A percentile compares a stretch with the other conserved stretches of the same genome.
Conservation (phyloP, 2,113 vertebrate species). For the Syngnathus typhle region DNA sequence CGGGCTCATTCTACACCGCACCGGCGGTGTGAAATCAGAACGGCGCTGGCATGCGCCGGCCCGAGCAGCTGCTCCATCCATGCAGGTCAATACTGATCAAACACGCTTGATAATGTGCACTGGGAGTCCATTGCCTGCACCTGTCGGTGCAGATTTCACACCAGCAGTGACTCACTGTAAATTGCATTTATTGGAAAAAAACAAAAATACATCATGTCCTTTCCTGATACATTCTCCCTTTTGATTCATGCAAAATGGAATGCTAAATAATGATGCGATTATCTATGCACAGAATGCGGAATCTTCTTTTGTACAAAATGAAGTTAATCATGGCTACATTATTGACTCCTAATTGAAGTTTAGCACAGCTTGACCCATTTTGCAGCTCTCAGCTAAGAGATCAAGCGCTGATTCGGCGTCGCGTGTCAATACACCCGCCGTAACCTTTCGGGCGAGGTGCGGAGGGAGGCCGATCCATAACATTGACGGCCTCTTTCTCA, state of each 20-base stretch:
- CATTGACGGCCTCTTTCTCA: slow-evolving; percentile 48
- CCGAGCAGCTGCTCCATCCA: slow-evolving; percentile 35
- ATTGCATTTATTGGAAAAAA: slow-evolving; percentile 41
- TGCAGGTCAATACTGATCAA: slow-evolving; percentile 47
- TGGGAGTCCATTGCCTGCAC: slow-evolving; percentile 8
- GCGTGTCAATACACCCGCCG: slow-evolving; percentile 47
- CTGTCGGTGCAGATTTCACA: slow-evolving; percentile 25
- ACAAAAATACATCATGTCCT: slow-evolving; percentile 7
- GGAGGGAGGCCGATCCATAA: slow-evolving; percentile 46
- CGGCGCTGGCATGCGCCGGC: slow-evolving; percentile 31
- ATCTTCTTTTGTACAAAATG: background rate
- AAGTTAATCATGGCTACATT: slow-evolving; percentile 22
- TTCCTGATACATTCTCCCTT: slow-evolving; percentile 11
- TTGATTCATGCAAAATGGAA: slow-evolving; percentile 1
- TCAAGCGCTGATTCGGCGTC: slow-evolving; percentile 50
- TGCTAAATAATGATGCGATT: background rate
- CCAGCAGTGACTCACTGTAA: slow-evolving; percentile 12
- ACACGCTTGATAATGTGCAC: slow-evolving; percentile 35
- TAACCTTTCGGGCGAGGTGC: slow-evolving; percentile 52
- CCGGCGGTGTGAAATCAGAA: slow-evolving; percentile 51
- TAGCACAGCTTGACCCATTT: slow-evolving; percentile 42
- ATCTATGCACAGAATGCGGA: background rate
- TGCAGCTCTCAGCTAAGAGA: slow-evolving; percentile 34
- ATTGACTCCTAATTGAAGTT: slow-evolving; percentile 51
- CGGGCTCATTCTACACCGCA: slow-evolving; percentile 31